Percentiles rank a stretch among this genome's conserved stretches.
Conservation (phyloP, 2,113 vertebrate species). For the Microtus richardsoni region DNA sequence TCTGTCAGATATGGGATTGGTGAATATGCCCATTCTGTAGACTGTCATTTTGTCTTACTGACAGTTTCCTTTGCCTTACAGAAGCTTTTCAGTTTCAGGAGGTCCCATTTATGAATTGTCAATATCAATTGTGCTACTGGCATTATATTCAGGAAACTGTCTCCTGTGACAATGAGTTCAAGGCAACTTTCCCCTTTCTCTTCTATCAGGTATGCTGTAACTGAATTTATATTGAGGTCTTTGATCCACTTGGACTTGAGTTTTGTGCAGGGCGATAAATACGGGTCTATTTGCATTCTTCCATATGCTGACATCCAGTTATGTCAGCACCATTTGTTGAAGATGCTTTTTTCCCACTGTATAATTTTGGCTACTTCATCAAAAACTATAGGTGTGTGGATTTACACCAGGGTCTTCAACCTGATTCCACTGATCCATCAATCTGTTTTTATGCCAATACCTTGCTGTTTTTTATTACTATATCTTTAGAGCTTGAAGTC, state of each 20-base stretch:
- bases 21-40: not conserved
- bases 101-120: not conserved
- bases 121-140: not conserved
- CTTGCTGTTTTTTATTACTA: not conserved
- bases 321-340: not conserved
- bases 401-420: not conserved
- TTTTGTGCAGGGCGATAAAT: not conserved
- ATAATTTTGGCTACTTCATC: not conserved
- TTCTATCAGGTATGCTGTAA: not conserved
- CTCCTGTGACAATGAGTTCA: not conserved
- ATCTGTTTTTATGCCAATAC: not conserved
- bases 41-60: not conserved
- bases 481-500: not conserved
- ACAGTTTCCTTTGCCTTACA: not conserved
- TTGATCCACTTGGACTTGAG: not conserved
- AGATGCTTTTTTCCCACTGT: not conserved
- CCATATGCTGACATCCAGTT: not conserved
- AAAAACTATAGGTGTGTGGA: not conserved
- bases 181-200: not conserved
- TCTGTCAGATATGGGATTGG: not conserved
- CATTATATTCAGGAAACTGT: not conserved
- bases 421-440: not conserved
- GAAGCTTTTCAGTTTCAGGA: not conserved
- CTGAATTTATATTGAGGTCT: not conserved
- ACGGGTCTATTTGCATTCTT: not conserved